Evolutionary conservation across 2,888 invertebrate species (phyloP).

Genomic region (Xestoiulus laeticollis): DNA sequence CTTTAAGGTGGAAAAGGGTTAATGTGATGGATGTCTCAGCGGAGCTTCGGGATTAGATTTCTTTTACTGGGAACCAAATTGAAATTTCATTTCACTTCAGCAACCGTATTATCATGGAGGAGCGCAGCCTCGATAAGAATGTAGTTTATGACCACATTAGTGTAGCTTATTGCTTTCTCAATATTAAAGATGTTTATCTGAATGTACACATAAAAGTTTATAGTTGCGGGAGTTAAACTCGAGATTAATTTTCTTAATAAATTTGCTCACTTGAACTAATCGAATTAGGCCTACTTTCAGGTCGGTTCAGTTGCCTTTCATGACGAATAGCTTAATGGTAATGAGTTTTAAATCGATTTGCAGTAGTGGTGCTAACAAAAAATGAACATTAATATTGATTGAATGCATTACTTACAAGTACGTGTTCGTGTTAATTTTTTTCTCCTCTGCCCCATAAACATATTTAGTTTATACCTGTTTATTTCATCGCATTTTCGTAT

Average conservation of each 20-base stretch:
- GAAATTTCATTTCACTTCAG: conserved; percentile 15
- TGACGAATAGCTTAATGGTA: conserved; percentile 26
- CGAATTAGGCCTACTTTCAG: background rate
- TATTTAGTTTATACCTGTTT: background rate
- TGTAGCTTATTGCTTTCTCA: conserved; percentile 26
- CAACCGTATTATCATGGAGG: conserved; percentile 3
- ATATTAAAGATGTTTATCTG: conserved; percentile 26
- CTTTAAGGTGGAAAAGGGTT: conserved; percentile 26
- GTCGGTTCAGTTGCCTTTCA: conserved; percentile 1
- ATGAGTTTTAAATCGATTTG: conserved; percentile 26
- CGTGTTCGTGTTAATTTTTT: background rate
- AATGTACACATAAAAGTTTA: conserved; percentile 26
- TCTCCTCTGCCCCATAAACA: background rate
- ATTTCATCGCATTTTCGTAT: background rate
- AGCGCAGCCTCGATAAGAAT: conserved; percentile 26
- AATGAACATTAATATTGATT: conserved; percentile 20
- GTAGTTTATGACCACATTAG: conserved; percentile 26
- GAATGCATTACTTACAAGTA: background rate
- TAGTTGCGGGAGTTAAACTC: conserved; percentile 26
- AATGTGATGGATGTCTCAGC: conserved; percentile 7
- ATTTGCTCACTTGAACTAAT: conserved; percentile 26
- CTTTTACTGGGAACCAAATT: conserved; percentile 26
- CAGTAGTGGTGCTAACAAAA: background rate
- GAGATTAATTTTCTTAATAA: conserved; percentile 26
- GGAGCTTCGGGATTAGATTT: conserved; percentile 5